These are phyloP conservation scores for Motacilla alba DNA, from an alignment of 2,113 vertebrate species.

Conservation along the genomic window DNA sequence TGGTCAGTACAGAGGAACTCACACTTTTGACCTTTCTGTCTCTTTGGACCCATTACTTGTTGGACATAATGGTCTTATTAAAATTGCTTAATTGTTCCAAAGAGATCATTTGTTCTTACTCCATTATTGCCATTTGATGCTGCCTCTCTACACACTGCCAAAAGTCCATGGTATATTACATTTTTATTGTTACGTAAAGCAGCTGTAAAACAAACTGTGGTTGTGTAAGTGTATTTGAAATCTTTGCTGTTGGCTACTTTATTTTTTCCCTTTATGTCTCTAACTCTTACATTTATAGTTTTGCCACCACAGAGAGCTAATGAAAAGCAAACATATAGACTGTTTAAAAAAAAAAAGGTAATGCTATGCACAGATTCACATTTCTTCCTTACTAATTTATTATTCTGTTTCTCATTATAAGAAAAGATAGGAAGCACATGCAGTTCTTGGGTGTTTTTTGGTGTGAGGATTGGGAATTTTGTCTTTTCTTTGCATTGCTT, in stretches of 20 bases:
- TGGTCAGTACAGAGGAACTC: neutral
- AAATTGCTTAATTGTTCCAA: constrained; percentile 21
- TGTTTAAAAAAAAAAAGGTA: neutral
- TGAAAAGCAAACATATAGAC: constrained; percentile 13
- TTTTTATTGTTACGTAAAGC: constrained; percentile 50
- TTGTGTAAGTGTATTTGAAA: neutral
- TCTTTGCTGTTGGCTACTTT: constrained; percentile 24
- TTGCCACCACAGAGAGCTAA: constrained; percentile 29
- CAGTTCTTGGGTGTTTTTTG: neutral
- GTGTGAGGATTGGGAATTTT: neutral
- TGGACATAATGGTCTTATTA: neutral
- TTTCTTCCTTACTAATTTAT: constrained; percentile 1
- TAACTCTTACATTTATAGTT: neutral
- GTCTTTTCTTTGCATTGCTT: neutral
- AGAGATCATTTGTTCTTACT: constrained; percentile 26
- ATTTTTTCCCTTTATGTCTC: neutral
- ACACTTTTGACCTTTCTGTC: neutral
- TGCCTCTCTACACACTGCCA: neutral
- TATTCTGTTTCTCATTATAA: neutral
- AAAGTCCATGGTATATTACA: neutral
- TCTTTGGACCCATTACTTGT: neutral
- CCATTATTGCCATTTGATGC: neutral
- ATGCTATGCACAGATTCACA: neutral
- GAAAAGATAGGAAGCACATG: neutral
- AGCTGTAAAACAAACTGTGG: constrained; percentile 1